Percentiles rank a stretch among this genome's conserved stretches.
Conservation (phyloP, 2,797 vertebrate species). For the Acanthornis magna region DNA sequence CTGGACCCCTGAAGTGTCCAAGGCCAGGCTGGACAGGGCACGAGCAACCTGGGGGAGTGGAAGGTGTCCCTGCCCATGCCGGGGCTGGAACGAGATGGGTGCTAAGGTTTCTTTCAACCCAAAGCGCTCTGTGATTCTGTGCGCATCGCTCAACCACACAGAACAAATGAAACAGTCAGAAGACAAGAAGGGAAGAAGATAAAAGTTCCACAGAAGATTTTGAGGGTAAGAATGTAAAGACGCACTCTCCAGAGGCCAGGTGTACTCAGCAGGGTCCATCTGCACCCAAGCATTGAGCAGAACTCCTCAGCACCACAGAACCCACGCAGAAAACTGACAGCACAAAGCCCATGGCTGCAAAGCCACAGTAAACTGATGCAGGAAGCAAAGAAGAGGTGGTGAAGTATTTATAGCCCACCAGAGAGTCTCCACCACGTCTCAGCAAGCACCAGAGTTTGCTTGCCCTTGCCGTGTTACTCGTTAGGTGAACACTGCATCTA, state of each 20-base stretch:
- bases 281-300: background rate
- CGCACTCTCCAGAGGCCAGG: background rate
- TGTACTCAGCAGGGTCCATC: background rate
- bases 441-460: background rate
- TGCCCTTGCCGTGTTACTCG: background rate
- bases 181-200: background rate
- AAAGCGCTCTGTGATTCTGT: background rate
- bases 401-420: background rate
- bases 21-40: background rate
- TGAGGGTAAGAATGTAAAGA: background rate
- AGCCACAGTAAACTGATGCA: background rate
- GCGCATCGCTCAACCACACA: background rate
- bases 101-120: background rate
- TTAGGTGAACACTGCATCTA: background rate
- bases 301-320: background rate
- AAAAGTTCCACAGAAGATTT: background rate
- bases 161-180: background rate
- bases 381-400: background rate
- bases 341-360: background rate
- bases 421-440: background rate
- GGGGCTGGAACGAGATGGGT: fast-evolving
- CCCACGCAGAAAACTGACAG: background rate
- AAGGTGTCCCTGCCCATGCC: background rate
- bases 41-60: fast-evolving
- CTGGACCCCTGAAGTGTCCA: background rate